Evolutionary conservation across 2,888 invertebrate genomes (phyloP), one percentile per base, ranked within the genome.

Genomic region (Thera britannica): DNA sequence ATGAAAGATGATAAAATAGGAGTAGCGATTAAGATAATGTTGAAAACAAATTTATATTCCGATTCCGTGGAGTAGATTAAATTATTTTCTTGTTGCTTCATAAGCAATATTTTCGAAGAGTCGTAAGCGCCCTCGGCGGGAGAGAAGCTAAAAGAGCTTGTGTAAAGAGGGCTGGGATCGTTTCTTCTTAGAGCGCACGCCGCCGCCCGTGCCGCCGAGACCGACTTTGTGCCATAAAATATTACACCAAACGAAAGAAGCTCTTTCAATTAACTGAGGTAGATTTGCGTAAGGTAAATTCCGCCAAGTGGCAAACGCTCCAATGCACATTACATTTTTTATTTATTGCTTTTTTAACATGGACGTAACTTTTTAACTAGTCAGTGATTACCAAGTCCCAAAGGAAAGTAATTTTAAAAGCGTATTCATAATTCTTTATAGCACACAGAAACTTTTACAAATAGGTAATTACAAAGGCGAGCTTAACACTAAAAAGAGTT

Each of bases 221-320:
- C 79, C 78, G 83, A 83, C 83, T 82, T 82, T 80, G 82, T 79
- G 83, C 87, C 83, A 84, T 90, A 90, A 92, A 92, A 90, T 92
- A 92, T 90, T 89, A 89, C 87, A 83, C 86, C 85, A 84, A 90
- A 90, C 85, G 90, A 90, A 90, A 91, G 89, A 89, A 90, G 90
- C 89, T 88, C 89, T 92, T 92, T 92, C 89, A 91, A 92, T 93
- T 92, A 93, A 90, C 86, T 79, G 84, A 88, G 87, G 84, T 87
- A 89, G 88, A 88, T 90, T 90, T 88, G 87, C 87, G 87, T 89
- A 88, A 89, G 85, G 87, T 85, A 88, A 88, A 88, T 85, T 77
- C 68, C 81, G 83, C 86, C 84, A 86, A 87, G 87, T 86, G 86
- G 83, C 85, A 82, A 80, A 80, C 83, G 80, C 78, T 74, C 72